These are phyloP conservation scores for Ligdia adustata DNA, from an alignment of 2,888 invertebrate genomes.

Conservation along the genomic window DNA sequence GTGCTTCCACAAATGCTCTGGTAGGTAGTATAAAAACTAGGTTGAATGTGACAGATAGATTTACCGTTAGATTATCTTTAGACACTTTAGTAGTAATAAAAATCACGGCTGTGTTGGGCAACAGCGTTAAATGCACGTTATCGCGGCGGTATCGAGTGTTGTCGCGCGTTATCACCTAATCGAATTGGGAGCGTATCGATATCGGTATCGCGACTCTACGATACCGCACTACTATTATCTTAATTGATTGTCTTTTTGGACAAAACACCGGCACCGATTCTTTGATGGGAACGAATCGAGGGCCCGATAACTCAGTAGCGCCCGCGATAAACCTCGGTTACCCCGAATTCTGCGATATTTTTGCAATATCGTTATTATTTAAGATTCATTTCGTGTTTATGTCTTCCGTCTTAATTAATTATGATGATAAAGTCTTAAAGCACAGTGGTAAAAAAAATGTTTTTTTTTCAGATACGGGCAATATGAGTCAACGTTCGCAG, in stretches of 20 bases:
- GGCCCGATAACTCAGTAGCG: constrained; percentile 37
- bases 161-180: constrained; percentile 76
- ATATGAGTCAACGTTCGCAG: constrained; percentile 53
- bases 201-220: constrained; percentile 68
- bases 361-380: constrained; percentile 24
- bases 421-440: constrained; percentile 11
- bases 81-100: constrained; percentile 74
- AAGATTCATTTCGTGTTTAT: constrained; percentile 23
- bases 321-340: constrained; percentile 27
- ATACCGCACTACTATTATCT: constrained; percentile 75
- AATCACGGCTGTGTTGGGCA: constrained; percentile 76
- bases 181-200: constrained; percentile 80
- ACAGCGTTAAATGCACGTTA: constrained; percentile 76
- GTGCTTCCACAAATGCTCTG: too few species aligned
- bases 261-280: constrained; percentile 63
- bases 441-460: constrained; percentile 3
- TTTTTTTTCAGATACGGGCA: constrained; percentile 63
- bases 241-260: constrained; percentile 80
- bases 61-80: constrained; percentile 56
- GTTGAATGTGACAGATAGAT: constrained; percentile 43
- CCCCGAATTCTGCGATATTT: constrained; percentile 29
- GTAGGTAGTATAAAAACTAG: constrained; percentile 17
- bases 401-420: constrained; percentile 22
- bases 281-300: constrained; percentile 58
- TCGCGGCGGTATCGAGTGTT: constrained; percentile 75